Conservation (phyloP, 2,888 invertebrate genomes). For the Sphaerophoria rueppellii region DNA sequence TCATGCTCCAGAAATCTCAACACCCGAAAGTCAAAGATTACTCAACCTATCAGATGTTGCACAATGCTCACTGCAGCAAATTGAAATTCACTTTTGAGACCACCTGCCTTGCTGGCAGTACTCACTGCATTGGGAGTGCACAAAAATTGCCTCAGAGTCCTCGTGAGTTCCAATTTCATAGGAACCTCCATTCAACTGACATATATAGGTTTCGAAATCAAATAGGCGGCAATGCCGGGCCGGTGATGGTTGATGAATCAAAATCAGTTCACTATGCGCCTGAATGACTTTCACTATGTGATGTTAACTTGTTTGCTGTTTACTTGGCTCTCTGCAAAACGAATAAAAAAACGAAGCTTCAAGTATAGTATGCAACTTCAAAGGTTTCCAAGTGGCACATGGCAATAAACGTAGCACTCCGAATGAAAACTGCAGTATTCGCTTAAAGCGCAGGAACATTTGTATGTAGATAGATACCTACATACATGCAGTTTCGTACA, state of each 20-base stretch:
- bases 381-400: constrained; percentile 26
- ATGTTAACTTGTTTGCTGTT: not conserved
- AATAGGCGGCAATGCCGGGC: not conserved
- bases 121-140: not conserved
- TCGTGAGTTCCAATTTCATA: not conserved
- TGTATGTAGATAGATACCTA: no score
- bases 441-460: not conserved
- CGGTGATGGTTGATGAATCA: constrained; percentile 17
- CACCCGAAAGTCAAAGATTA: constrained; percentile 18
- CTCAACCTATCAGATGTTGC: constrained; percentile 13
- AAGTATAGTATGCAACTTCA: not conserved
- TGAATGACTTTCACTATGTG: constrained; percentile 31
- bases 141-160: not conserved
- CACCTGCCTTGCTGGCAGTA: not conserved
- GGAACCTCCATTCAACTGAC: not conserved
- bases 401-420: constrained; percentile 45
- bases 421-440: constrained; percentile 1
- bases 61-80: not conserved
- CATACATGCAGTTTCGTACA: no score
- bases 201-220: not conserved
- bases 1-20: not conserved
- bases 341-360: not conserved
- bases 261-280: constrained; percentile 12
- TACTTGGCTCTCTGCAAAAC: constrained; percentile 3
- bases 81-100: constrained; percentile 9